phyloP scores from a whole-genome alignment of 2,113 vertebrate genomes.

The Nettapus auritus region DNA sequence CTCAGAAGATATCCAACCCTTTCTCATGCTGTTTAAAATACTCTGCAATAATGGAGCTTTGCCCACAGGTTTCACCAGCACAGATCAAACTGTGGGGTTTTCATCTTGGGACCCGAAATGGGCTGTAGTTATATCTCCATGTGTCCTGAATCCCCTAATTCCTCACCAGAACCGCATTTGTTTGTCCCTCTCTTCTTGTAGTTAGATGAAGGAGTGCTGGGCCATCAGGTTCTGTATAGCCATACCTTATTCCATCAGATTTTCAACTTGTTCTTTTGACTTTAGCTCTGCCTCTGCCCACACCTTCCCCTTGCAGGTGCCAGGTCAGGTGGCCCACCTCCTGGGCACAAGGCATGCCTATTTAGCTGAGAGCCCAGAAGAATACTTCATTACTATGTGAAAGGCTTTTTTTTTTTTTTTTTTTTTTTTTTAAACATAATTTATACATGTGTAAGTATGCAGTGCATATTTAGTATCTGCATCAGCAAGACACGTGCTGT shows the following conservation, averaged over 20 bases:
- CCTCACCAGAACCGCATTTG: accelerated
- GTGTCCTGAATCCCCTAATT: neutral
- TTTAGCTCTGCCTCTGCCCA: neutral
- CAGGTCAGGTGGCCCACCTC: conserved; percentile 1
- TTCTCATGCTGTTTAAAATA: neutral
- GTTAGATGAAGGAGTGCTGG: neutral
- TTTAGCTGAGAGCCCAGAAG: neutral
- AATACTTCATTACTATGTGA: neutral
- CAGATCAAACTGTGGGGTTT: neutral
- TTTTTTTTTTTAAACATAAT: neutral
- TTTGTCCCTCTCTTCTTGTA: neutral
- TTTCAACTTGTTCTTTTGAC: neutral
- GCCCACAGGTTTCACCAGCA: neutral
- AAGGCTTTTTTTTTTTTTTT: conserved; percentile 24
- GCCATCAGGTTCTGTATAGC: neutral
- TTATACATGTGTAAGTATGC: neutral
- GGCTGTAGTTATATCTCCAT: accelerated
- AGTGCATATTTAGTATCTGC: conserved; percentile 4
- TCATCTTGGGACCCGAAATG: neutral
- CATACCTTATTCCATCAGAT: neutral
- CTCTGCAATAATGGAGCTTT: neutral
- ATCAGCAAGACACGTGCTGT: neutral
- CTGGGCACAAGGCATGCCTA: neutral
- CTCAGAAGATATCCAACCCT: neutral
- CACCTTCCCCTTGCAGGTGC: conserved; percentile 7